These are phyloP conservation scores for Zaprionus nigranus DNA, from an alignment of 1,140 invertebrate genomes.

Conservation along the genomic window DNA sequence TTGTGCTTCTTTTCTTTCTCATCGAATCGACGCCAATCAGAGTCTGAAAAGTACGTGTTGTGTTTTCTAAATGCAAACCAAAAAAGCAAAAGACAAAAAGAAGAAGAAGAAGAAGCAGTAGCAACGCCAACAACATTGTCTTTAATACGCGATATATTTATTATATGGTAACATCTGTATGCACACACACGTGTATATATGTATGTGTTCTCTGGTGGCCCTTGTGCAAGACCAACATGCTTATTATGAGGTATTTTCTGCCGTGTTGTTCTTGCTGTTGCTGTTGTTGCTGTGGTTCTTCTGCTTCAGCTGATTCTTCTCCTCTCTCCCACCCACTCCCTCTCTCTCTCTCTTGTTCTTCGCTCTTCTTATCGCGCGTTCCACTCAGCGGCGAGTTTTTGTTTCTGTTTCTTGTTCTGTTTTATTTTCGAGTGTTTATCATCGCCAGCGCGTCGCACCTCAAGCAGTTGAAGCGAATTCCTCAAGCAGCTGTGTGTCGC, in stretches of 20 bases:
- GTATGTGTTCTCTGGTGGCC: background rate
- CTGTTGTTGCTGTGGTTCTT: slow-evolving; percentile 9
- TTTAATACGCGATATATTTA: slow-evolving; percentile 1
- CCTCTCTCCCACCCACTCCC: background rate
- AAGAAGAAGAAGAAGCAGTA: background rate
- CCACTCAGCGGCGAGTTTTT: background rate
- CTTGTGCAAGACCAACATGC: slow-evolving; percentile 21
- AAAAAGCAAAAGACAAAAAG: background rate
- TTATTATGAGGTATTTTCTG: slow-evolving; percentile 1
- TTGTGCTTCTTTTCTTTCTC: background rate
- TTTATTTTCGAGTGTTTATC: slow-evolving; percentile 39
- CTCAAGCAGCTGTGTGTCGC: background rate
- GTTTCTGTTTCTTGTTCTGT: slow-evolving; percentile 14
- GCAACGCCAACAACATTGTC: background rate
- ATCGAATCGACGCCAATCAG: background rate
- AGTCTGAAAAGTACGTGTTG: slow-evolving; percentile 6
- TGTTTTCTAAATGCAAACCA: background rate
- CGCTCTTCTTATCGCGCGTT: slow-evolving; percentile 28
- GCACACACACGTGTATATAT: background rate
- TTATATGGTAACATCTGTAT: background rate
- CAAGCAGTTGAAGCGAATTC: background rate
- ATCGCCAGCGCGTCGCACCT: background rate
- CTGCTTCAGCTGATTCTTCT: background rate
- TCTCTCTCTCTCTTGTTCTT: slow-evolving; percentile 9
- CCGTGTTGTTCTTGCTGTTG: slow-evolving; percentile 9